A percentile compares a stretch with the other conserved stretches of the same genome.
Evolutionary conservation across 2,797 vertebrate species (phyloP).

Genomic region (Dromococcyx pavoninus): DNA sequence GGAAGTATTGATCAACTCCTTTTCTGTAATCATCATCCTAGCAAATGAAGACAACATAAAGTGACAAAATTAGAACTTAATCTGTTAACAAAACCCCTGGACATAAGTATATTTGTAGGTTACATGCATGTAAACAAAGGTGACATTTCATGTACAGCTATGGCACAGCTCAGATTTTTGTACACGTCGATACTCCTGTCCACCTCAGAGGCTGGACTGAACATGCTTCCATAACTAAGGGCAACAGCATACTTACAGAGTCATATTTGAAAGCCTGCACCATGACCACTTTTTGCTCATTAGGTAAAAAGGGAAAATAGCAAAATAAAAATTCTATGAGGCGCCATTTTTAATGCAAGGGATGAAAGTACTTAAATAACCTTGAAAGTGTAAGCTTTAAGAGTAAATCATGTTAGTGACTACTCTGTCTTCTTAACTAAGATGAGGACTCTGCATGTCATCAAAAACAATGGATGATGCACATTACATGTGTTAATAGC

Average conservation of each 20-base stretch:
- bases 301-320: background rate
- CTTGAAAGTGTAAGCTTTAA: background rate
- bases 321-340: background rate
- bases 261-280: background rate
- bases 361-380: background rate
- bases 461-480: background rate
- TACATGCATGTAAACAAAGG: background rate
- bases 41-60: background rate
- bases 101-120: background rate
- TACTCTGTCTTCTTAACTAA: background rate
- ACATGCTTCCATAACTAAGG: background rate
- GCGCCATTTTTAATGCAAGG: background rate
- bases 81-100: background rate
- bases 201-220: background rate
- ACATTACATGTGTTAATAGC: background rate
- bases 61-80: background rate
- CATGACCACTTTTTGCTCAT: background rate
- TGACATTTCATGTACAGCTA: background rate
- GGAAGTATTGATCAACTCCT: slow-evolving; percentile 77
- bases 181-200: fast-evolving
- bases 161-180: background rate
- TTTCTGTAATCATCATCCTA: slow-evolving; percentile 87
- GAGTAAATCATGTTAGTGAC: background rate
- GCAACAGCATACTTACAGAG: background rate
- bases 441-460: background rate